Evolutionary conservation across 2,113 vertebrate genomes (phyloP).

Genomic region (Nibea albiflora): DNA sequence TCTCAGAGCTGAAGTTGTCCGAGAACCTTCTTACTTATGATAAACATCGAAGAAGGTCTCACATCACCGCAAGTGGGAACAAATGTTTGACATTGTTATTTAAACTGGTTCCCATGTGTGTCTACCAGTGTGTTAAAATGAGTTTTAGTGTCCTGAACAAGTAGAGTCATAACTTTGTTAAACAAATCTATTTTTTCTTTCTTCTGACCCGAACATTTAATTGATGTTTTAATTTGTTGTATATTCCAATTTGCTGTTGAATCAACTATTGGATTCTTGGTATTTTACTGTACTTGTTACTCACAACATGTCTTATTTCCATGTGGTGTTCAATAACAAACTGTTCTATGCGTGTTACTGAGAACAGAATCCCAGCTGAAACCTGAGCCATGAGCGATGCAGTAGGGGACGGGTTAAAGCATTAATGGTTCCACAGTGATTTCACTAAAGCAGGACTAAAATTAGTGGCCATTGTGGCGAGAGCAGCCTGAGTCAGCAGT

Average conservation of each 20-base stretch:
- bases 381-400: neutral
- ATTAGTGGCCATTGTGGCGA: conserved; percentile 79
- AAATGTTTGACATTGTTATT: neutral
- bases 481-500: conserved; percentile 86
- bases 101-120: neutral
- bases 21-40: neutral
- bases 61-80: neutral
- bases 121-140: neutral
- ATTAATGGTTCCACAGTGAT: conserved; percentile 67
- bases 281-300: neutral
- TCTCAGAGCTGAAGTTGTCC: neutral
- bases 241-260: neutral
- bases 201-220: neutral
- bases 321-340: conserved; percentile 6
- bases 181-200: neutral
- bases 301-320: neutral
- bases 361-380: neutral
- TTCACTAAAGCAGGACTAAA: conserved; percentile 62
- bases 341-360: neutral
- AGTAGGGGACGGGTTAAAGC: conserved; percentile 58
- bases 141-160: neutral
- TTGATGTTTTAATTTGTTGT: neutral
- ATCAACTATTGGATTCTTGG: neutral
- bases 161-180: neutral
- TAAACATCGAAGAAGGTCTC: no score